Evolutionary conservation across 23 tunicate genomes (phyloP).

Genomic region (Trididemnum miniatum): DNA sequence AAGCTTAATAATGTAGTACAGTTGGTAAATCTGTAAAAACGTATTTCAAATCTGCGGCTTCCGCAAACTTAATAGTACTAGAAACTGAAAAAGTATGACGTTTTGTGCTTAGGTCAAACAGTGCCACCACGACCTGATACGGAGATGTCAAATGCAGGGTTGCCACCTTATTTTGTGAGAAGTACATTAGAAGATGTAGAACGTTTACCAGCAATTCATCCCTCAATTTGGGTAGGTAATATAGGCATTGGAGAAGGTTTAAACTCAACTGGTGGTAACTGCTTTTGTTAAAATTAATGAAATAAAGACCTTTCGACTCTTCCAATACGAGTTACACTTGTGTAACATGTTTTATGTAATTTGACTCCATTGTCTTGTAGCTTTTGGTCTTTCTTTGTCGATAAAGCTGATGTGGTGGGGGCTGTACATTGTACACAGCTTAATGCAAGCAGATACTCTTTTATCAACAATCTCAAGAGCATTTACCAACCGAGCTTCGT

Average conservation of each 20-base stretch:
- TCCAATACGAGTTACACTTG: neutral
- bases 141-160: conserved; percentile 14
- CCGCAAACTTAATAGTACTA: neutral
- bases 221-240: conserved; percentile 89
- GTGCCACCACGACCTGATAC: conserved; percentile 16
- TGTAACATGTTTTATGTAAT: conserved; percentile 15
- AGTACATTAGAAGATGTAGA: conserved; percentile 76
- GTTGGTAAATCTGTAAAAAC: neutral
- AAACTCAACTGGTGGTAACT: neutral
- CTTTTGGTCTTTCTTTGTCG: neutral
- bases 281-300: neutral
- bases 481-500: no score
- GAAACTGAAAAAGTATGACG: neutral
- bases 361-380: neutral
- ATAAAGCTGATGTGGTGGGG: conserved; percentile 2
- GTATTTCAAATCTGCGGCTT: neutral
- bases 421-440: no score
- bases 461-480: no score
- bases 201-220: conserved; percentile 84
- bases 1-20: no score
- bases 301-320: neutral
- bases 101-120: conserved; percentile 14
- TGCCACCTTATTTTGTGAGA: conserved; percentile 76
- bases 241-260: neutral
- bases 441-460: no score